Conservation (phyloP, 2,888 invertebrate species). For the Melanophora roralis region DNA sequence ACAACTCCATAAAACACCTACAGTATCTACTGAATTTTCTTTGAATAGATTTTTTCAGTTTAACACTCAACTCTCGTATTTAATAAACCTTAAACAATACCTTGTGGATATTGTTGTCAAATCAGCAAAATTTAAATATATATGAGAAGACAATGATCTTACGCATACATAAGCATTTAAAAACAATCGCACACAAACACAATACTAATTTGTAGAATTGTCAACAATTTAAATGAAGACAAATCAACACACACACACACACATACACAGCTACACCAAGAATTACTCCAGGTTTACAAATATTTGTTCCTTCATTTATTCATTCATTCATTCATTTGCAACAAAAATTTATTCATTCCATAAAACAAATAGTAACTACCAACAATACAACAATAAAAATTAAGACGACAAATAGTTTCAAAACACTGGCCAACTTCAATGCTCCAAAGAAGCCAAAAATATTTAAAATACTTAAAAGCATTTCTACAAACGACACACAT, state of each 20-base stretch:
- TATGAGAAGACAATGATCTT: constrained; percentile 19
- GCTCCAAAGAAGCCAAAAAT: too few species aligned
- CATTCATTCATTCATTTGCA: too few species aligned
- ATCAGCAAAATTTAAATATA: background rate
- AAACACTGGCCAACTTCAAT: background rate
- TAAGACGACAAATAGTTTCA: background rate
- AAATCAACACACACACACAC: background rate
- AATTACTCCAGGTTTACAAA: background rate
- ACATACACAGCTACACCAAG: too few species aligned
- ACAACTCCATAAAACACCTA: too few species aligned
- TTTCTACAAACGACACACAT: too few species aligned
- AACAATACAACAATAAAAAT: background rate
- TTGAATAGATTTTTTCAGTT: background rate
- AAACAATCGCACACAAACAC: background rate
- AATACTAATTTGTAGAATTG: constrained; percentile 36
- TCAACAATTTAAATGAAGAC: constrained; percentile 34
- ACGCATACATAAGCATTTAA: background rate
- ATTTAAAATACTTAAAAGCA: too few species aligned
- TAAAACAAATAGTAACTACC: constrained; percentile 2
- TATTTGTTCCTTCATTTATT: background rate
- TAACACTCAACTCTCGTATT: background rate
- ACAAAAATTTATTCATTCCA: background rate
- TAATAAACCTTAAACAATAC: background rate
- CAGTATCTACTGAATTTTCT: too few species aligned
- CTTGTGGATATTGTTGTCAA: background rate